phyloP scores from a whole-genome alignment of 1,140 invertebrate genomes.

The Bemisia tabaci region DNA sequence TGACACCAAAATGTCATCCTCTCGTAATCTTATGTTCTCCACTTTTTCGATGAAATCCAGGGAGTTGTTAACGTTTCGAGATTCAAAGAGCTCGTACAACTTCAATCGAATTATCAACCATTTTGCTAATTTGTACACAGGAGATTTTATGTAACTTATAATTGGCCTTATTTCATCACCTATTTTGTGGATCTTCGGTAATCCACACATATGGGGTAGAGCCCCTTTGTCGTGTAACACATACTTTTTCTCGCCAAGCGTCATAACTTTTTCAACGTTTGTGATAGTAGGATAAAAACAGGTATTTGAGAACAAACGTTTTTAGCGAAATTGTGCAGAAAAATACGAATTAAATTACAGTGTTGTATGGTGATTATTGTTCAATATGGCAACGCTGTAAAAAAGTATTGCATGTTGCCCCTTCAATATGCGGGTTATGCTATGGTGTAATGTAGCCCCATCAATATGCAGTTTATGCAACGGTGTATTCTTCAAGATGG shows the following conservation, averaged over 20 bases:
- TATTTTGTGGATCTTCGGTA: slow-evolving; percentile 1
- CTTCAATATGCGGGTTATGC: too few relatives aligned
- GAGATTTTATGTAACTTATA: not conserved
- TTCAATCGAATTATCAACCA: not conserved
- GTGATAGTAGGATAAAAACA: too few relatives aligned
- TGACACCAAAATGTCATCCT: not conserved
- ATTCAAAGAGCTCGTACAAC: not conserved
- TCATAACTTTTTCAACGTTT: too few relatives aligned
- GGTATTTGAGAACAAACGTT: too few relatives aligned
- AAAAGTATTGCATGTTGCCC: too few relatives aligned
- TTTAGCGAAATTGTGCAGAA: too few relatives aligned
- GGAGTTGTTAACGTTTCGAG: not conserved
- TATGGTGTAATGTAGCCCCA: too few relatives aligned
- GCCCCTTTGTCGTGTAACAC: not conserved
- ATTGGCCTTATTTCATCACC: slow-evolving; percentile 5
- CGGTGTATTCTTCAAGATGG: too few relatives aligned
- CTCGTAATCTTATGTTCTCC: not conserved
- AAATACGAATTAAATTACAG: too few relatives aligned
- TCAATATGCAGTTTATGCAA: too few relatives aligned
- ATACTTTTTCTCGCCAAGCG: not conserved
- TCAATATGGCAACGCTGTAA: too few relatives aligned
- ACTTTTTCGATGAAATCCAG: slow-evolving; percentile 2
- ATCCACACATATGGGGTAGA: not conserved
- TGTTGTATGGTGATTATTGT: too few relatives aligned
- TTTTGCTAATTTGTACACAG: slow-evolving; percentile 4